phyloP scores from a whole-genome alignment of 2,888 invertebrate species.

The Microchrysa polita region DNA sequence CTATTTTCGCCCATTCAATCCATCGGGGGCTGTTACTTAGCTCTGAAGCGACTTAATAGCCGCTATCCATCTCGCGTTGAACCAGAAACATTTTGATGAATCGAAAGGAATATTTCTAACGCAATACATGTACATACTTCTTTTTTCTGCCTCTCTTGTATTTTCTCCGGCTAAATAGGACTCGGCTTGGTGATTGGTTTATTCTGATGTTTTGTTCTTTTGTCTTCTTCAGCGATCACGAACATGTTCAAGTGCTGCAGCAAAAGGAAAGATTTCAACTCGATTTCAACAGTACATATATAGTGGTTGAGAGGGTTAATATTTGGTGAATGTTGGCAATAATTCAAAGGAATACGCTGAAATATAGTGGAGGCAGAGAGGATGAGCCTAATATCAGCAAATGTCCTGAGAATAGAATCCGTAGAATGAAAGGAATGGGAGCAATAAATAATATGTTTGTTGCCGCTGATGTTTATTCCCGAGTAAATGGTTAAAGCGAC shows the following conservation, averaged over 20 bases:
- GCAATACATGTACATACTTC: conserved; percentile 21
- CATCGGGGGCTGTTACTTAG: conserved; percentile 31
- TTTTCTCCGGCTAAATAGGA: background rate
- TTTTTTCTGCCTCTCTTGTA: conserved; percentile 6
- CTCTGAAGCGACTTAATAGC: conserved; percentile 37
- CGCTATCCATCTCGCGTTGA: conserved; percentile 44
- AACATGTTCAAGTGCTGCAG: conserved; percentile 26
- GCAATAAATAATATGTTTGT: conserved; percentile 17
- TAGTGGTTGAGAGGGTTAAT: conserved; percentile 28
- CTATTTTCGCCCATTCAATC: conserved; percentile 11
- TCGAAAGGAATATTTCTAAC: conserved; percentile 43
- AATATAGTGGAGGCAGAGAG: background rate
- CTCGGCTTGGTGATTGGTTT: background rate
- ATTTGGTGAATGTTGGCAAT: conserved; percentile 33
- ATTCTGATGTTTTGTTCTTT: background rate
- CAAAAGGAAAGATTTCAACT: no score
- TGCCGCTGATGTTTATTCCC: background rate
- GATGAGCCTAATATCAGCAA: background rate
- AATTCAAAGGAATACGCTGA: conserved; percentile 26
- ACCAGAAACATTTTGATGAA: conserved; percentile 44
- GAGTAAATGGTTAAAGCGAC: conserved; percentile 3
- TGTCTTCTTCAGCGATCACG: background rate
- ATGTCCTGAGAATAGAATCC: background rate
- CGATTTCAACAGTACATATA: background rate
- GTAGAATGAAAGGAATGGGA: background rate